Conservation (phyloP, 2,888 invertebrate genomes). For the Nomada goodeniana region DNA sequence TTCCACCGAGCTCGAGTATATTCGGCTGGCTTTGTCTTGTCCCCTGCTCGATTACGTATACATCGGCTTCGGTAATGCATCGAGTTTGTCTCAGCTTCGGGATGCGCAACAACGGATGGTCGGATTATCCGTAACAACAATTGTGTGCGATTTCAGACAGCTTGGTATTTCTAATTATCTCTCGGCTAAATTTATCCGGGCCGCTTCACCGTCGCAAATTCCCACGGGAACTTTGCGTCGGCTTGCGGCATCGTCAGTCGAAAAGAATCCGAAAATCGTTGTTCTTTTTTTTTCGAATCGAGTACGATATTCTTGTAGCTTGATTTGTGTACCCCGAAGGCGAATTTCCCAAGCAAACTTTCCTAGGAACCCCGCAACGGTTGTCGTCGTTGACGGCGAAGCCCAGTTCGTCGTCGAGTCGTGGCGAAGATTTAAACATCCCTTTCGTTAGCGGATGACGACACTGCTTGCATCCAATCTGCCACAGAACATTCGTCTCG, state of each 20-base stretch:
- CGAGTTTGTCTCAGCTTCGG: constrained; percentile 63
- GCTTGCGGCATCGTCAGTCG: background rate
- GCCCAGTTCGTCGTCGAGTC: too few species aligned
- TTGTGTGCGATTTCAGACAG: constrained; percentile 50
- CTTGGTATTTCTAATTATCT: constrained; percentile 60
- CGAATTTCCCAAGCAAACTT: too few species aligned
- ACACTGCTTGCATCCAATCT: constrained; percentile 28
- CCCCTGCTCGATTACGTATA: constrained; percentile 60
- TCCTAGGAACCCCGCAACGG: too few species aligned
- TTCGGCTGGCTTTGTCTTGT: constrained; percentile 62
- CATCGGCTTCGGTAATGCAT: constrained; percentile 62
- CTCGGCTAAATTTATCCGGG: constrained; percentile 49
- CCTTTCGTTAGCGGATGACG: constrained; percentile 20
- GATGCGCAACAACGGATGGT: constrained; percentile 58
- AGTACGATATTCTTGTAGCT: too few species aligned
- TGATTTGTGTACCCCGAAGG: too few species aligned
- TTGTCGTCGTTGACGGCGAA: too few species aligned
- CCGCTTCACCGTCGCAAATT: constrained; percentile 28
- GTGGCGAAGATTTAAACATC: constrained; percentile 15
- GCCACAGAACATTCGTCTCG: constrained; percentile 11
- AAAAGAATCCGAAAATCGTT: background rate
- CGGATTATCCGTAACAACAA: constrained; percentile 62
- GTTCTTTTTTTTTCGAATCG: background rate
- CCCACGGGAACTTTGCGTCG: background rate
- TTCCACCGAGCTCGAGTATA: constrained; percentile 38